These are phyloP conservation scores for Pseudorectes ferrugineus DNA, from an alignment of 2,113 vertebrate genomes.

Conservation along the genomic window DNA sequence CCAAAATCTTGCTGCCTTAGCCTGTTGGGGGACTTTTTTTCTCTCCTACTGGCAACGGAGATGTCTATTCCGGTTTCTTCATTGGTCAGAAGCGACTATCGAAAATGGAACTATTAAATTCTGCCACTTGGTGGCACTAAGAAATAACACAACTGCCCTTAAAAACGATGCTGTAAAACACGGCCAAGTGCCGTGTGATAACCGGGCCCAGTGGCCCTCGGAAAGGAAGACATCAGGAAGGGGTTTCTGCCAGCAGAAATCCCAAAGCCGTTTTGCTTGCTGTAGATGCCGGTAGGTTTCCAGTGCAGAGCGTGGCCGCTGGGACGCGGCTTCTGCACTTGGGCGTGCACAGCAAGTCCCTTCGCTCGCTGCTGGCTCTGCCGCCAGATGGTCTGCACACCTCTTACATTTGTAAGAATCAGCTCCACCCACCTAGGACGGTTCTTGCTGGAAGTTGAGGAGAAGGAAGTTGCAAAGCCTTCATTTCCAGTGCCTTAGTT, in stretches of 20 bases:
- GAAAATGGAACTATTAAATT: background rate
- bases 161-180: background rate
- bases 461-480: background rate
- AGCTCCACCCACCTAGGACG: background rate
- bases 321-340: background rate
- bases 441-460: background rate
- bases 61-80: rapidly evolving
- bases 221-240: background rate
- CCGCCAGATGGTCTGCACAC: background rate
- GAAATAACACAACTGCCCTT: constrained; percentile 36
- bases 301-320: background rate
- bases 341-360: rapidly evolving
- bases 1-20: background rate
- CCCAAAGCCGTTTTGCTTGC: background rate
- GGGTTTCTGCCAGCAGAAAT: background rate
- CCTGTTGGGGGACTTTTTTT: background rate
- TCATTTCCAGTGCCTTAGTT: background rate
- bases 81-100: rapidly evolving
- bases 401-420: background rate
- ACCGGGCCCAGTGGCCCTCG: background rate
- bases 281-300: background rate
- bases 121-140: constrained; percentile 70
- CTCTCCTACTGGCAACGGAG: background rate
- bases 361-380: rapidly evolving
- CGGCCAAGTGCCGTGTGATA: background rate